phyloP scores from a whole-genome alignment of 2,113 vertebrate genomes.

The Mustela nigripes region DNA sequence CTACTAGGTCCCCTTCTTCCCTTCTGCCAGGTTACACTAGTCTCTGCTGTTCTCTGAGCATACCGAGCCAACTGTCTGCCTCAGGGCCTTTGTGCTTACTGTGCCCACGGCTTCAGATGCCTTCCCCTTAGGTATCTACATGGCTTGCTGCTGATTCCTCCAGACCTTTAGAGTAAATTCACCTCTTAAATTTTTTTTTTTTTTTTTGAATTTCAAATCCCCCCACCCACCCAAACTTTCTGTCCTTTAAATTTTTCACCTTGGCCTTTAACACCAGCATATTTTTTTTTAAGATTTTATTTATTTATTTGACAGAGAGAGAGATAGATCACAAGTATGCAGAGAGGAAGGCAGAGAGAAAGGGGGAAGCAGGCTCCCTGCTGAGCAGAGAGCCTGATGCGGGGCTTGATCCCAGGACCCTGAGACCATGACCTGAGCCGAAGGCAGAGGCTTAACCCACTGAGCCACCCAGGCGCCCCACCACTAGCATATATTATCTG shows the following conservation, averaged over 20 bases:
- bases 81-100: background rate
- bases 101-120: background rate
- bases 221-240: background rate
- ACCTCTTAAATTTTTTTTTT: background rate
- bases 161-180: background rate
- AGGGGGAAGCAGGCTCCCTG: too few relatives aligned
- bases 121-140: background rate
- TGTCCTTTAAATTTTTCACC: background rate
- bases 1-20: background rate
- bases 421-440: too few relatives aligned
- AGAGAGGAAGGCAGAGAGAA: too few relatives aligned
- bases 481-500: background rate
- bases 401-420: too few relatives aligned
- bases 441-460: too few relatives aligned
- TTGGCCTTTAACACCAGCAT: background rate
- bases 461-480: too few relatives aligned
- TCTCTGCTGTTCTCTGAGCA: background rate
- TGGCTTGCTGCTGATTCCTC: background rate
- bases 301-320: too few relatives aligned
- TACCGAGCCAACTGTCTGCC: background rate
- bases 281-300: too few relatives aligned
- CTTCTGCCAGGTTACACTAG: background rate
- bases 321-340: too few relatives aligned
- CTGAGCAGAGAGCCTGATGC: too few relatives aligned
- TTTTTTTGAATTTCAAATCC: background rate